Base-by-base conservation (phyloP, 2,113 vertebrate genomes). In the Corydoras maculifer region DNA sequence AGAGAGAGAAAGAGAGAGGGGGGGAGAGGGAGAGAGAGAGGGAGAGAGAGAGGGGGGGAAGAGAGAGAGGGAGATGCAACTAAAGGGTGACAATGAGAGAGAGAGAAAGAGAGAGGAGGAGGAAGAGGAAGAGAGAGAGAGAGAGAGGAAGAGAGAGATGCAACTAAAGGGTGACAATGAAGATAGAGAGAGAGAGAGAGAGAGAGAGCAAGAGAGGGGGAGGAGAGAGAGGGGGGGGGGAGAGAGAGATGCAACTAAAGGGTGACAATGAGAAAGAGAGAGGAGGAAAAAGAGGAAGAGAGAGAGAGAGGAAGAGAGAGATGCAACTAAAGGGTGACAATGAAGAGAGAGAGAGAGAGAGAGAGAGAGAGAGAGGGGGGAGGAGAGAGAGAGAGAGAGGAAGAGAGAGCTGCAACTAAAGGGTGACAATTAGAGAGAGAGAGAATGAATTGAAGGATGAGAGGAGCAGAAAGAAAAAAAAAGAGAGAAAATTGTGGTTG, bases 331-430 rank as follows among this genome's bases (percentile, higher is more conserved):
- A 67, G 43, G 35, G 15, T 31, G 31, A 72, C 48, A 35, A 6
- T 68, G 7, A 65, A 66, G 60, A 55, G 53, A 25, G 18, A 74
- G 53, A 60, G 58, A 64, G 48, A 61, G 29, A 77, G 31, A 58
- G 51, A 29, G 65, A 51, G n/a, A 59, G 69, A 63, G 59, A 43
- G 35, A 64, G 70, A 59, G 65, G 65, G 60, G 65, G 65, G 62
- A 49, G 68, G 29, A 53, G 43, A 60, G 70, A 60, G 54, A 73
- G 59, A 18, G 25, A 58, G 5, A 58, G 35, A 8, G 35, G 0
- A 2, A 43, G 35, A 43, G 35, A 8, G 35, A 8, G 18, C 1
- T 32, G 10, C 3, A 18, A 70, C 54, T 61, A 25, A 54, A 67
- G 43, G 35, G 15, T 31, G 31, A 72, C 48, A 35, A 6, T 68